Evolutionary conservation across 2,113 vertebrate species (phyloP), one percentile per base, ranked within the genome.

Genomic region (Tursiops truncatus): DNA sequence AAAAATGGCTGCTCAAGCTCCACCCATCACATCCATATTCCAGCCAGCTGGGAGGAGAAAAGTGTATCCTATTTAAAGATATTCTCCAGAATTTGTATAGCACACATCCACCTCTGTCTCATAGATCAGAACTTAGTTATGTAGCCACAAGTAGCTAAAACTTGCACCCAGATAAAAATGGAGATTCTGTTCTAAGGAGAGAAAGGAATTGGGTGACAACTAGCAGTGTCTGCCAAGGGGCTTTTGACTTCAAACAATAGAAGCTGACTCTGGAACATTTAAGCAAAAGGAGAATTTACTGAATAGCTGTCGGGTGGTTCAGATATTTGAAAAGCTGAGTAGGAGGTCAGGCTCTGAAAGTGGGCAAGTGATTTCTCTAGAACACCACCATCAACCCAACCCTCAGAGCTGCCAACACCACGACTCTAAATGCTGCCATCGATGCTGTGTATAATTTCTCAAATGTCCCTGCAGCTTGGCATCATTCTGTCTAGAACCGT

Each of bases 271-370:
- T 74, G 73, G 36, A 94, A 84, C 82, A 71, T 28, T 58, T 82
- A 93, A 94, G 15, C 71, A 65, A 96, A 85, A 77, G 17, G n/a
- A 15, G 6, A 74, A 53, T 92, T 83, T 92, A 85, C 50, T 94
- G 71, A 33, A 31, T 84, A 50, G 23, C 25, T 89, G 14, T 74
- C 71, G 58, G 67, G 14, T 76, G 44, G 44, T 89, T 97, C 23
- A 81, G 44, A 36, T 81, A 80, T 89, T 70, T 83, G 20, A 23
- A 38, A 93, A 71, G 53, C 25, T 81, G 15, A 87, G 36, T 62
- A 60, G 18, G 92, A 60, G 62, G 18, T 87, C 47, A 74, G 41
- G 60, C 23, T 89, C 44, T 85, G 53, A 97, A 94, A 90, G 68
- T 79, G n/a, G 11, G 14, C 36, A 91, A 84, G 65, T 81, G 14